phyloP scores from a whole-genome alignment of 2,797 vertebrate species.

The Syngnathus rostellatus region DNA sequence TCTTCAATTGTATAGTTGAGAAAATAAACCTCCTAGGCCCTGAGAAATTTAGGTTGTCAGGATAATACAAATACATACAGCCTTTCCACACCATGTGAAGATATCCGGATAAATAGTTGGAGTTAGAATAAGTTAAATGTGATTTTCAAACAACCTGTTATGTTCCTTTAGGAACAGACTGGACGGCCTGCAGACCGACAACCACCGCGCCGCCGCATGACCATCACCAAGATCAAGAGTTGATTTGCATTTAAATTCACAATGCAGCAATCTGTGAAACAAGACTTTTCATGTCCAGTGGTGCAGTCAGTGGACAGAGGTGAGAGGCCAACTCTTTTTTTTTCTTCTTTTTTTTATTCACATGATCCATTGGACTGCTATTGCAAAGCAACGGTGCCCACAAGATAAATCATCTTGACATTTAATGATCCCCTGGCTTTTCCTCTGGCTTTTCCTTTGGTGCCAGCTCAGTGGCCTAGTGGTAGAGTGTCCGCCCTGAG shows the following conservation, averaged over 20 bases:
- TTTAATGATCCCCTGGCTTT: slow-evolving; percentile 6
- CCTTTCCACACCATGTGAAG: not conserved
- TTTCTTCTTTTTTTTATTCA: not conserved
- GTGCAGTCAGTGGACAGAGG: not conserved
- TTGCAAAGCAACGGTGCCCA: not conserved
- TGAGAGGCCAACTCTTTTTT: not conserved
- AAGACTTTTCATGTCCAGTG: not conserved
- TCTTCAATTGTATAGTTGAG: not conserved
- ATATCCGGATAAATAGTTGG: not conserved
- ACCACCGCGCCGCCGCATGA: no score
- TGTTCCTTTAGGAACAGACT: no score
- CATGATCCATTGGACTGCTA: not conserved
- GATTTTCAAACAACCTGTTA: no score
- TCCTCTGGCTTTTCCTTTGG: not conserved
- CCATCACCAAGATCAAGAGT: not conserved
- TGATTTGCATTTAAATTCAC: not conserved
- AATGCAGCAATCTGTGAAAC: no score
- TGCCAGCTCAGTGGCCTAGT: no score
- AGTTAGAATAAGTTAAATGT: not conserved
- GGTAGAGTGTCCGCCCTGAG: no score
- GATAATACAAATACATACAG: not conserved
- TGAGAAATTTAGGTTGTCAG: not conserved
- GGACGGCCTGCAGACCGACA: no score
- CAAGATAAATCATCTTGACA: slow-evolving; percentile 7
- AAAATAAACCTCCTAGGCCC: not conserved